Conservation (phyloP, 2,888 invertebrate species). For the Cheilosia variabilis region DNA sequence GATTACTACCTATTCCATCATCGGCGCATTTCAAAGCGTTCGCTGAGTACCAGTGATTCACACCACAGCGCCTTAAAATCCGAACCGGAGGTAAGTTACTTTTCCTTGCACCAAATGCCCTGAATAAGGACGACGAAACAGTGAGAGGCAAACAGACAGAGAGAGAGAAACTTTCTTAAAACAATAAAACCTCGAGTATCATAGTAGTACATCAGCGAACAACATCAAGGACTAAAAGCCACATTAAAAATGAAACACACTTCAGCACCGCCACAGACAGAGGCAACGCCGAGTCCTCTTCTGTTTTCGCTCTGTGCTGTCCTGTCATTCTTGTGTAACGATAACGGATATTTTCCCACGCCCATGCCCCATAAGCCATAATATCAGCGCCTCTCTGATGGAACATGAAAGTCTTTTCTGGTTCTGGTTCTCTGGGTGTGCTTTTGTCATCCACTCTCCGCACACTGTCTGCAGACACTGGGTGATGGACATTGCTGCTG, state of each 20-base stretch:
- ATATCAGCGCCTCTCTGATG: background rate
- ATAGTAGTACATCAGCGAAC: slow-evolving; percentile 31
- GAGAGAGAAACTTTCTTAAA: slow-evolving; percentile 7
- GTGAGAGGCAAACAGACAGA: background rate
- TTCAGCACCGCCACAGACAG: slow-evolving; percentile 20
- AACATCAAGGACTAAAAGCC: slow-evolving; percentile 57
- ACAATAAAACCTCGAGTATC: slow-evolving; percentile 45
- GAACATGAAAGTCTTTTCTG: background rate
- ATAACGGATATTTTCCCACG: slow-evolving; percentile 48
- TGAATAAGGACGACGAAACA: background rate
- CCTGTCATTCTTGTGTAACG: slow-evolving; percentile 39
- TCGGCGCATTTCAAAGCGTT: slow-evolving; percentile 93
- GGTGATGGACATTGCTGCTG: slow-evolving; percentile 63
- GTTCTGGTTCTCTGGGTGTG: slow-evolving; percentile 4
- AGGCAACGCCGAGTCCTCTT: background rate
- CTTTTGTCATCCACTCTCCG: slow-evolving; percentile 33
- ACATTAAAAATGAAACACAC: slow-evolving; percentile 65
- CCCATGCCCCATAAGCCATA: background rate
- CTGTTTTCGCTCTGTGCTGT: background rate
- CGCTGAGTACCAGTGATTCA: slow-evolving; percentile 89
- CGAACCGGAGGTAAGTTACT: slow-evolving; percentile 88
- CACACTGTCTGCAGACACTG: background rate
- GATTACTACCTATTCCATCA: slow-evolving; percentile 95
- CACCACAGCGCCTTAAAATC: slow-evolving; percentile 91
- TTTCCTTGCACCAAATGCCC: slow-evolving; percentile 16